Base-by-base conservation (phyloP, 2,888 invertebrate genomes). In the Eumacrocentrus americanus region DNA sequence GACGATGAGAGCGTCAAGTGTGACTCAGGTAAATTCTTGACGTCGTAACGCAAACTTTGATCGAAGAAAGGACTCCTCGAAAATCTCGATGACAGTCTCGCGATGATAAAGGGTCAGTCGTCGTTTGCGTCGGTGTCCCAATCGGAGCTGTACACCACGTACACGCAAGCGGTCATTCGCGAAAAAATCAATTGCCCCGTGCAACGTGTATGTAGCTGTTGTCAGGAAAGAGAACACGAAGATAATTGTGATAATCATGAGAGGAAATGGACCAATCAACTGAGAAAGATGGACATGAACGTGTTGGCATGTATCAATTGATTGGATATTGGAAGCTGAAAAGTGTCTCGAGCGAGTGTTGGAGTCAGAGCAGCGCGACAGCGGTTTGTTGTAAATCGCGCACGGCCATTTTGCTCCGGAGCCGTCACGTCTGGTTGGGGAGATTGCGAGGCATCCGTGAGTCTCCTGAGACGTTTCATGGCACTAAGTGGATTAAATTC, bases 391-490 rank as follows among this genome's bases (percentile, higher is more conserved):
- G 73, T 74, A 77, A 73, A 73, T 72, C 63, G 64, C 67, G 73
- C 69, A 77, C 77, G 77, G 77, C 77, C 77, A 78, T 78, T 74
- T 78, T 78, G 77, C 74, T 67, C 63, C 65, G 66, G 68, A 75
- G 70, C 74, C 76, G 76, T 75, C 75, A 74, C 71, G 72, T 72
- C 72, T 54, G 59, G 59, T 59, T 65, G 58, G 44, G 65, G 62
- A 65, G 61, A 71, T 53, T 38, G 51, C 37, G 22, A 20, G 38
- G 38, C 23, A 16, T 47, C 37, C 9, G 37, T 53, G 23, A 34
- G 20, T 54, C 11, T 47, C 14, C 34, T 35, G 35, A 50, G 50
- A 42, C 50, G 42, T 60, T 60, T 23, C 35, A 14, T 23, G 14
- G n/a, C 12, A 18, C 18, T 6, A 23, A 47, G 22, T 25, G 12